These are phyloP conservation scores for Altica lythri DNA, from an alignment of 2,888 invertebrate genomes.

Conservation along the genomic window DNA sequence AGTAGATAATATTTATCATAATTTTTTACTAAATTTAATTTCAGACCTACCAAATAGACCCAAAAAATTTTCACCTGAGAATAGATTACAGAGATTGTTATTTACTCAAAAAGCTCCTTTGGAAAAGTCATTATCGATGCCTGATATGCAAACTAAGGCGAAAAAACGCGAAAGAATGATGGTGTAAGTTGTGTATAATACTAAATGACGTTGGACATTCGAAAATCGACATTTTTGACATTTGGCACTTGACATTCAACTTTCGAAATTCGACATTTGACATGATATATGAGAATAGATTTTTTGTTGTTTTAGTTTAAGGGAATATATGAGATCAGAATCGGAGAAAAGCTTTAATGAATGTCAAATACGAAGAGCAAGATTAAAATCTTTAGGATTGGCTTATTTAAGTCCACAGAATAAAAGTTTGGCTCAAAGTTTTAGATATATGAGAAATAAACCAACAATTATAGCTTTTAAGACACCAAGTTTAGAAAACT, in stretches of 20 bases:
- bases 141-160: conserved; percentile 76
- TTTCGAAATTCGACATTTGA: too few species aligned
- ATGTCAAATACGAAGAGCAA: conserved; percentile 66
- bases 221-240: too few species aligned
- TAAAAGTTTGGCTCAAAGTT: conserved; percentile 80
- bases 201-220: too few species aligned
- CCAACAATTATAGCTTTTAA: conserved; percentile 88
- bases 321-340: conserved; percentile 76
- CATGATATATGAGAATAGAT: too few species aligned
- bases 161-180: conserved; percentile 72
- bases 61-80: conserved; percentile 57
- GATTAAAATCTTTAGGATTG: conserved; percentile 67
- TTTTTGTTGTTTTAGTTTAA: conserved; percentile 60
- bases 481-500: conserved; percentile 78
- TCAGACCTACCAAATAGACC: conserved; percentile 38
- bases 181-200: conserved; percentile 77
- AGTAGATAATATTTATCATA: too few species aligned
- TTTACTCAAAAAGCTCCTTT: conserved; percentile 62
- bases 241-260: too few species aligned
- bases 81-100: conserved; percentile 53
- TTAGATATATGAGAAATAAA: conserved; percentile 88
- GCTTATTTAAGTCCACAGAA: conserved; percentile 78
- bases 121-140: conserved; percentile 83
- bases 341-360: conserved; percentile 79
- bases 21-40: conserved; percentile 19